phyloP scores from a whole-genome alignment of 2,888 invertebrate species.

The Drosophila austrosaltans region DNA sequence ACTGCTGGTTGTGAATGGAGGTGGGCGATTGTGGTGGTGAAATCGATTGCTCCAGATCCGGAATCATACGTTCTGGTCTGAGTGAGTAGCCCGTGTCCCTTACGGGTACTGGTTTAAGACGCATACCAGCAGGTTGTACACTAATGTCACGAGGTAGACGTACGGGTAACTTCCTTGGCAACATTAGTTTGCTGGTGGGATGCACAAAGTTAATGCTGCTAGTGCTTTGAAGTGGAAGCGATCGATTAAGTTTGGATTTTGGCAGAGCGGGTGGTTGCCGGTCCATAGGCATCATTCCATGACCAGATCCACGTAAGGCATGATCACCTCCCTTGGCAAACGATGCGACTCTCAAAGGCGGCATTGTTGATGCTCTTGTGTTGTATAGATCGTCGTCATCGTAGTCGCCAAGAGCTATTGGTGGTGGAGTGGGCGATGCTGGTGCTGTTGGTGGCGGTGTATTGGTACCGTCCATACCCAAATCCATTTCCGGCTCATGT shows the following conservation, averaged over 20 bases:
- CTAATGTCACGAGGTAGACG: conserved; percentile 64
- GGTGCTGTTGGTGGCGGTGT: conserved; percentile 72
- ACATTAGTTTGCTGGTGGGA: conserved; percentile 66
- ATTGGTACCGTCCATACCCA: conserved; percentile 61
- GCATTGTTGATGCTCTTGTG: conserved; percentile 25
- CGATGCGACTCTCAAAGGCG: conserved; percentile 76
- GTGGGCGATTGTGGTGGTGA: conserved; percentile 71
- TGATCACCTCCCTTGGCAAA: conserved; percentile 66
- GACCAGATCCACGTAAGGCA: conserved; percentile 18
- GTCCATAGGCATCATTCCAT: conserved; percentile 46
- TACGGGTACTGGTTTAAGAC: conserved; percentile 71
- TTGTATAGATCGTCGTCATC: conserved; percentile 15
- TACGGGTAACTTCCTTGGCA: conserved; percentile 62
- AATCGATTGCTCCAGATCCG: conserved; percentile 69
- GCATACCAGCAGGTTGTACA: conserved; percentile 58
- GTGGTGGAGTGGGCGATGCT: conserved; percentile 56
- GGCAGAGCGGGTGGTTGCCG: conserved; percentile 58
- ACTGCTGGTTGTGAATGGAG: conserved; percentile 11
- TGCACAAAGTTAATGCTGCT: conserved; percentile 66
- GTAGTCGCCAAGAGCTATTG: conserved; percentile 27
- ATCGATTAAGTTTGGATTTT: conserved; percentile 49
- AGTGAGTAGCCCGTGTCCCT: conserved; percentile 74
- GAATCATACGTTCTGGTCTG: conserved; percentile 74
- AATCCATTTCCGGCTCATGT: conserved; percentile 63
- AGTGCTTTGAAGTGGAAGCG: conserved; percentile 54